Conservation (phyloP, 2,888 invertebrate species). For the Amorpha juglandis region DNA sequence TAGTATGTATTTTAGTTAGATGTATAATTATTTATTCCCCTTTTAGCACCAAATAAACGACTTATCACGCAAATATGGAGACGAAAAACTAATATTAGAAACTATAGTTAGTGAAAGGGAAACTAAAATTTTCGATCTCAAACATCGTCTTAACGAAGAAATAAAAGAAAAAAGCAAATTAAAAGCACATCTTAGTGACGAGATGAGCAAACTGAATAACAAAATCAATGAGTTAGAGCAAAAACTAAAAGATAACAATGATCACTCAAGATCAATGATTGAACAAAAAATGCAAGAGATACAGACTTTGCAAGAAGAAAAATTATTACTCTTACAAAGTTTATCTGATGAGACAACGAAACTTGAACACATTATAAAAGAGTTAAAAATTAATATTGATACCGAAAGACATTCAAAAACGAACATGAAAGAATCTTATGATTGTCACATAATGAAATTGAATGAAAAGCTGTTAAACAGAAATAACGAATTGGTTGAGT, state of each 20-base stretch:
- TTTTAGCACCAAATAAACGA: slow-evolving; percentile 60
- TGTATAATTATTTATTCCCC: neutral
- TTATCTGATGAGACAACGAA: slow-evolving; percentile 66
- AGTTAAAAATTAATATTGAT: slow-evolving; percentile 58
- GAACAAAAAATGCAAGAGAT: slow-evolving; percentile 67
- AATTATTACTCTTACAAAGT: slow-evolving; percentile 63
- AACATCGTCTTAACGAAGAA: slow-evolving; percentile 69
- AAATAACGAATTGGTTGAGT: slow-evolving; percentile 72
- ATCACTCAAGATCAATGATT: slow-evolving; percentile 54
- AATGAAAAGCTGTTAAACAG: slow-evolving; percentile 73
- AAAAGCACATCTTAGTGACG: slow-evolving; percentile 56
- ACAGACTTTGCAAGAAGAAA: slow-evolving; percentile 69
- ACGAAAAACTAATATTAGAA: slow-evolving; percentile 53
- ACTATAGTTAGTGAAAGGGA: slow-evolving; percentile 59
- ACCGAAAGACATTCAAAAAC: slow-evolving; percentile 59
- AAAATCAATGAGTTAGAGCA: slow-evolving; percentile 70
- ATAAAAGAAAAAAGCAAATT: slow-evolving; percentile 63
- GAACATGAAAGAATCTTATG: slow-evolving; percentile 65
- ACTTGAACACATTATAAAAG: slow-evolving; percentile 56
- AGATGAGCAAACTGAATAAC: slow-evolving; percentile 65
- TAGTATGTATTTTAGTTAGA: neutral
- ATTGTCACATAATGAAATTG: slow-evolving; percentile 66
- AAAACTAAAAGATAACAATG: slow-evolving; percentile 58
- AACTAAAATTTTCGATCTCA: slow-evolving; percentile 59
- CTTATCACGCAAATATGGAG: slow-evolving; percentile 50